A percentile compares a stretch with the other conserved stretches of the same genome.
Conservation (phyloP, 2,888 invertebrate species). For the Dryomyza anilis region DNA sequence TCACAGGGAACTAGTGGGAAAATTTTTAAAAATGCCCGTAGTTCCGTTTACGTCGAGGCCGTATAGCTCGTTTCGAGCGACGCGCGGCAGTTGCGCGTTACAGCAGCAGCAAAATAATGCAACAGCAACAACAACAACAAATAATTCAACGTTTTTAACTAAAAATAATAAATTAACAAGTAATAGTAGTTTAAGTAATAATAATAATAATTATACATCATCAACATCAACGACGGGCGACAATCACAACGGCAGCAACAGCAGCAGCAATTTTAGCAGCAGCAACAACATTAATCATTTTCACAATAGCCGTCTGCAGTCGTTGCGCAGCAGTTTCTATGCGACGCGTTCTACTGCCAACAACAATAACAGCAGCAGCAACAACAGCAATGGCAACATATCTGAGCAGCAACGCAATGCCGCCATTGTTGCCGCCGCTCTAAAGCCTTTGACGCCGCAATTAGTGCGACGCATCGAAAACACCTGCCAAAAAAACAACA, state of each 20-base stretch:
- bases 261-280: constrained; percentile 32
- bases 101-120: constrained; percentile 29
- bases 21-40: constrained; percentile 57
- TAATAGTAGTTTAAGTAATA: constrained; percentile 27
- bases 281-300: constrained; percentile 40
- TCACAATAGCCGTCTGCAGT: constrained; percentile 48
- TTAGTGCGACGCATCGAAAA: constrained; percentile 57
- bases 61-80: constrained; percentile 60
- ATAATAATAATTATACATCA: constrained; percentile 29
- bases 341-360: constrained; percentile 43
- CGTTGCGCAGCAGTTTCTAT: constrained; percentile 58
- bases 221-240: constrained; percentile 34
- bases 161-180: constrained; percentile 28
- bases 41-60: constrained; percentile 58
- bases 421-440: constrained; percentile 24
- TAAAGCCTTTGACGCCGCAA: constrained; percentile 59
- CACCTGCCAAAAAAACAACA: constrained; percentile 39
- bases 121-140: constrained; percentile 6
- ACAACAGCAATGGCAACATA: constrained; percentile 25
- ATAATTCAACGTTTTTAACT: constrained; percentile 26
- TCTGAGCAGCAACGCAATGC: constrained; percentile 5
- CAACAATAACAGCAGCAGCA: constrained; percentile 27
- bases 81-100: constrained; percentile 46
- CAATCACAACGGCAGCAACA: constrained; percentile 28
- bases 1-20: constrained; percentile 27